Percentiles rank a stretch among this genome's conserved stretches.
phyloP scores from a whole-genome alignment of 1,140 invertebrate genomes.

The Anastatus disparis region DNA sequence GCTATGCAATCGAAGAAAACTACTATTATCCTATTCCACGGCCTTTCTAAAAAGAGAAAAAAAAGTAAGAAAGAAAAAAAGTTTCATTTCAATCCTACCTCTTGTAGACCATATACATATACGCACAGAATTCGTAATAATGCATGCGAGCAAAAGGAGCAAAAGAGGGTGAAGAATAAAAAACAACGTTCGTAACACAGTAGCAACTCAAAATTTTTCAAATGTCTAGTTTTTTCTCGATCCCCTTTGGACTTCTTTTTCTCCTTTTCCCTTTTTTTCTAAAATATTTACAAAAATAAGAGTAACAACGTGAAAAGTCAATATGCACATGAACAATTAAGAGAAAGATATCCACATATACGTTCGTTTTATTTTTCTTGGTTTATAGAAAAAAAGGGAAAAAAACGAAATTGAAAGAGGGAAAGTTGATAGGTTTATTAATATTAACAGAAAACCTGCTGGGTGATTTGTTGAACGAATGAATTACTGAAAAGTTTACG shows the following conservation, averaged over 20 bases:
- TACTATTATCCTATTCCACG: no score
- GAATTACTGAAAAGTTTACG: conserved; percentile 15
- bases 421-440: conserved; percentile 2
- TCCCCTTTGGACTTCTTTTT: neutral
- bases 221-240: neutral
- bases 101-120: no score
- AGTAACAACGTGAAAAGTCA: neutral
- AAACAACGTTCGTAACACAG: no score
- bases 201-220: conserved; percentile 9
- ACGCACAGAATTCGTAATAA: no score
- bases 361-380: neutral
- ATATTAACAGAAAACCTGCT: neutral
- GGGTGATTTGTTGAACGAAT: conserved; percentile 15
- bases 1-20: no score
- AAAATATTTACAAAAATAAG: conserved; percentile 14
- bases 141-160: conserved; percentile 16
- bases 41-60: no score
- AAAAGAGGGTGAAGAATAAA: no score
- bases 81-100: no score
- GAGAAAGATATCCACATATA: no score
- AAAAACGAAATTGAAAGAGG: no score
- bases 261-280: conserved; percentile 1
- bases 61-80: no score
- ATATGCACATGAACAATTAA: neutral
- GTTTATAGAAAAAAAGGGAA: neutral